A percentile compares a stretch with the other conserved stretches of the same genome.
Evolutionary conservation across 2,113 vertebrate genomes (phyloP).

Genomic region (Cisticola juncidis): DNA sequence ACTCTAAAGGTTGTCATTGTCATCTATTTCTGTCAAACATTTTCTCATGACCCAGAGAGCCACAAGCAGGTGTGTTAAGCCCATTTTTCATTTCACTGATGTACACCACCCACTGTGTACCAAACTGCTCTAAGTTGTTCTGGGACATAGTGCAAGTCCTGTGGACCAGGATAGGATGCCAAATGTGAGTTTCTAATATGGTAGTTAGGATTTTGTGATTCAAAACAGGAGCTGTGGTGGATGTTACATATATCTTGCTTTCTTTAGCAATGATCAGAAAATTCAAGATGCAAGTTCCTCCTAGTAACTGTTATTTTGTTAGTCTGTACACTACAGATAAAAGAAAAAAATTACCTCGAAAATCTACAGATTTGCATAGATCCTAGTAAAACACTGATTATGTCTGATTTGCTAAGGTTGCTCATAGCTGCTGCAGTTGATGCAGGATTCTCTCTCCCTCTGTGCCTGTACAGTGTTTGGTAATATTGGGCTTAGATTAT

Average conservation of each 20-base stretch:
- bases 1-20: background rate
- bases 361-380: background rate
- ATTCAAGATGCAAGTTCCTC: background rate
- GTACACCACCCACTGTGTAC: background rate
- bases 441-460: background rate
- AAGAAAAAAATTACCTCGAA: background rate
- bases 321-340: background rate
- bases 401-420: background rate
- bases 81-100: background rate
- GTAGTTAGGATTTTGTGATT: background rate
- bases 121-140: background rate
- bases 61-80: background rate
- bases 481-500: background rate
- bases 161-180: background rate
- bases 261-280: background rate
- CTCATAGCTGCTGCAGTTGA: background rate
- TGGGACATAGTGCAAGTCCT: background rate
- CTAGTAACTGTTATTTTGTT: background rate
- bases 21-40: background rate
- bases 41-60: background rate
- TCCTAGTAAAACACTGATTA: background rate
- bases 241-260: background rate
- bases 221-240: background rate
- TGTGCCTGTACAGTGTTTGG: background rate
- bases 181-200: background rate